phyloP scores from a whole-genome alignment of 2,113 vertebrate species.

The Chaetorhynchus papuensis region DNA sequence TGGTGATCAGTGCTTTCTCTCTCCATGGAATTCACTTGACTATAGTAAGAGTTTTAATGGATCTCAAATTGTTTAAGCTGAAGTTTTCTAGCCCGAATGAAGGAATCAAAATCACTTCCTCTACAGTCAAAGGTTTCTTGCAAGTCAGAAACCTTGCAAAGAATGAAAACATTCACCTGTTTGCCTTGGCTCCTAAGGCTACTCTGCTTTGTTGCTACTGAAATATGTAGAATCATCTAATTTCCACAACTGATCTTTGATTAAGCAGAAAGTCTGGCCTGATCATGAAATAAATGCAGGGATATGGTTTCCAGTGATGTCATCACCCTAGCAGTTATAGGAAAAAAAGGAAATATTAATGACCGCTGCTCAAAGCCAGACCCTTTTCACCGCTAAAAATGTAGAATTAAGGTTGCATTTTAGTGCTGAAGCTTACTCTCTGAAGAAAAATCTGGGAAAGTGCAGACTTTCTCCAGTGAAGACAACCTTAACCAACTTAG shows the following conservation, averaged over 20 bases:
- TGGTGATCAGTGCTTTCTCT: background rate
- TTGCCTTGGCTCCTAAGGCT: background rate
- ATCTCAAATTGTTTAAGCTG: background rate
- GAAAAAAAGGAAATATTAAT: background rate
- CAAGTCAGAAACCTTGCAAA: background rate
- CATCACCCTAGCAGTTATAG: background rate
- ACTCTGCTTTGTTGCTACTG: background rate
- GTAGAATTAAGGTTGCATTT: background rate
- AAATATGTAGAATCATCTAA: background rate
- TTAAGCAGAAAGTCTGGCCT: background rate
- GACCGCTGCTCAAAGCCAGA: background rate
- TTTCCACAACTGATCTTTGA: constrained; percentile 4
- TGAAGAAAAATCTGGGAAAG: background rate
- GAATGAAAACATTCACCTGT: background rate
- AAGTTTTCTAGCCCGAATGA: background rate
- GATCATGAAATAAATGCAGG: background rate
- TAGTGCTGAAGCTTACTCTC: background rate
- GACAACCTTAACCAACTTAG: background rate
- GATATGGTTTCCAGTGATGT: background rate
- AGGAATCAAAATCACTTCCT: background rate
- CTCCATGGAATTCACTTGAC: background rate
- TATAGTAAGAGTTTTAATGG: background rate
- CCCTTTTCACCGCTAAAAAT: background rate
- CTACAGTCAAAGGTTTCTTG: background rate
- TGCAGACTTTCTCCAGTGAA: background rate